Base-by-base conservation (phyloP, 1,140 invertebrate genomes). In the Archivesica marissinica region DNA sequence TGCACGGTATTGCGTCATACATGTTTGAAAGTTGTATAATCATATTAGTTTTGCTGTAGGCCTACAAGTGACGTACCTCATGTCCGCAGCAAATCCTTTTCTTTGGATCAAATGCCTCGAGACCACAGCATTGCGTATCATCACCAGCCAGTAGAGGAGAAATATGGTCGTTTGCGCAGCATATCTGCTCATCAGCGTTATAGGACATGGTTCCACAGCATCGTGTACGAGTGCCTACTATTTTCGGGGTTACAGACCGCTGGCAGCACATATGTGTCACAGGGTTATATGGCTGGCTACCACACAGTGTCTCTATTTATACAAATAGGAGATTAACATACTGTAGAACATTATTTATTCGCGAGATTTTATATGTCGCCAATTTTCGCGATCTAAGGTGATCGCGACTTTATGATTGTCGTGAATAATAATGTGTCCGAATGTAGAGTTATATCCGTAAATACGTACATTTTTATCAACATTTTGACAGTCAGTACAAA, bases 241-340 rank as follows among this genome's bases (percentile, higher is more conserved):
- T 23, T 44, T 39, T 61, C 28, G 41, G 44, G 20, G 72, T 25
- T 28, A 75, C 72, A 1, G 72, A 39, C 59, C 76, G 44, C 33
- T 78, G 76, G 28, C 77, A 80, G 23, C 77, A 80, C 23, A 80
- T 80, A 0, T 64, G 30, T n/a, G 38, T 52, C 13, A 20, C 38
- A 0, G 52, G 41, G 52, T 68, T 0, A 33, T 66, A 80, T 15
- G 61, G 23, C 20, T 80, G 59, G 13, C 35, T 33, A 0, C 61
- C 61, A 54, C 77, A 80, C 2, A 66, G 23, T 0, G n/a, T 6
- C 15, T 35, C 59, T 80, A 13, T 6, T 23, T 30, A 28, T n/a
- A n/a, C 7, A 54, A n/a, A n/a, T n/a, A n/a, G n/a, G n/a, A n/a
- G n/a, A n/a, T n/a, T n/a, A n/a, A n/a, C n/a, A n/a, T n/a, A n/a